Evolutionary conservation across 2,113 vertebrate species (phyloP), one percentile per base, ranked within the genome.

Genomic region (Balaeniceps rex): DNA sequence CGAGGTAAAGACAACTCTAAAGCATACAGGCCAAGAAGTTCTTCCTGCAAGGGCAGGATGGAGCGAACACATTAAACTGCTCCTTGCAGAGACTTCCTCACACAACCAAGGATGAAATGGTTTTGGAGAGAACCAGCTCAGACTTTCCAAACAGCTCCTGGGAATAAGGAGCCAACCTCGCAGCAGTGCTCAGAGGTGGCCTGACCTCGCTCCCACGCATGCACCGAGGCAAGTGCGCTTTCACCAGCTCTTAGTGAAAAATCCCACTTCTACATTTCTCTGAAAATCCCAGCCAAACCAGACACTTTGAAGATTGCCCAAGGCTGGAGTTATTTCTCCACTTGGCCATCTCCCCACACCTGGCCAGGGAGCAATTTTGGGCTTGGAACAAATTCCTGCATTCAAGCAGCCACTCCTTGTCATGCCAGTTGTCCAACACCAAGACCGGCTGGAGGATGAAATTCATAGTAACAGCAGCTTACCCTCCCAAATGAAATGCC

Each of bases 271-370:
- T 23, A 19, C 4, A 1, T 8, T 71, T 34, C 76, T 76, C 44
- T 55, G 29, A 65, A 42, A 88, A 72, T 47, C 54, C 42, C 36
- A 65, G 57, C 42, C 72, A 76, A 90, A 38, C 8, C 66, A 87
- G 46, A 29, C 15, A 19, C 69, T 83, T 54, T 7, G 7, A 93
- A 88, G 52, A 71, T 4, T 42, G 38, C 51, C 64, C 87, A 78
- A 74, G 60, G 61, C 80, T 94, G 83, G 52, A 95, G 31, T 51
- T 76, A 68, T 23, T 89, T 55, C 69, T 95, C 19, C 21, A 42
- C 80, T 90, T 87, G 66, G 87, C 58, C 63, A 85, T 42, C 40
- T 83, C 61, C 38, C 77, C 42, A 40, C 51, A 70, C 65, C 90
- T 87, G 72, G 64, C 64, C 65, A 51, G 6, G 65, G 28, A 78